Percentiles rank a stretch among this genome's conserved stretches.
These are phyloP conservation scores for Lutjanus campechanus DNA, from an alignment of 2,797 vertebrate species.

Conservation along the genomic window DNA sequence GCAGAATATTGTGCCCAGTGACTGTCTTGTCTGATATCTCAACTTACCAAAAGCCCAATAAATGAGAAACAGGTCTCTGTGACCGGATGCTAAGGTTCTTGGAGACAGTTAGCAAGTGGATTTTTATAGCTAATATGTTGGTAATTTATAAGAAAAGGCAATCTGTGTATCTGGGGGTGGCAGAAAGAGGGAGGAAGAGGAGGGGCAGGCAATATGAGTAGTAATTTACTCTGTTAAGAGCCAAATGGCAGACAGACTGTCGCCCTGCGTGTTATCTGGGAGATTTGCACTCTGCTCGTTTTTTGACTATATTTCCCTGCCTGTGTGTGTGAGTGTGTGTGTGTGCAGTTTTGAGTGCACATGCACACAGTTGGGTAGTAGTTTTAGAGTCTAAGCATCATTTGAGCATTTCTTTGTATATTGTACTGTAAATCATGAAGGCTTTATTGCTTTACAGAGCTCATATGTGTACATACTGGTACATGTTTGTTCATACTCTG, in stretches of 20 bases:
- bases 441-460: constrained; percentile 56
- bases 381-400: constrained; percentile 47
- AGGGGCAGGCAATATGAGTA: constrained; percentile 78
- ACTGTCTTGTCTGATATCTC: constrained; percentile 8
- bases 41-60: constrained; percentile 44
- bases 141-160: constrained; percentile 83
- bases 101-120: constrained; percentile 73
- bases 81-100: constrained; percentile 52
- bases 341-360: constrained; percentile 53
- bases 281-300: constrained; percentile 90
- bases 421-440: constrained; percentile 58
- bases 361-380: constrained; percentile 59
- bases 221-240: constrained; percentile 94
- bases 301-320: constrained; percentile 81
- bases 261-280: constrained; percentile 93
- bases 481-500: constrained; percentile 55
- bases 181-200: constrained; percentile 63
- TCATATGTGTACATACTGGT: constrained; percentile 54
- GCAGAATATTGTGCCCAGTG: too few species aligned
- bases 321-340: constrained; percentile 53
- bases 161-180: constrained; percentile 82
- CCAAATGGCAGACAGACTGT: constrained; percentile 98
- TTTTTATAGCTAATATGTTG: constrained; percentile 82
- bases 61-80: constrained; percentile 52
- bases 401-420: constrained; percentile 61